Evolutionary conservation across 2,888 invertebrate genomes (phyloP), one percentile per base, ranked within the genome.

Genomic region (Aphidius colemani): DNA sequence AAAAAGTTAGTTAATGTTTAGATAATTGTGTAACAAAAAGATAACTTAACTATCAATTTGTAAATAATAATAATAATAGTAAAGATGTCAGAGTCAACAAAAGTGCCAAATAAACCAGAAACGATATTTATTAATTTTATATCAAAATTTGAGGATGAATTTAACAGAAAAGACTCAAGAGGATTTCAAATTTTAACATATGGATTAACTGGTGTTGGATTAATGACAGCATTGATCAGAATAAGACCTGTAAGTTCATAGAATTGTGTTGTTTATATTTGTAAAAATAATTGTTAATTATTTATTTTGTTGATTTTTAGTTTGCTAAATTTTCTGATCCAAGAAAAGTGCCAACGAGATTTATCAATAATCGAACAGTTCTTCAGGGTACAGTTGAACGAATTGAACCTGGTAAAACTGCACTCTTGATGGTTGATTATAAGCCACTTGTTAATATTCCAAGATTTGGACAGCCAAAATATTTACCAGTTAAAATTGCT

Each of bases 241-340:
- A 85, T 88, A 67, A 85, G 87, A 74, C 88, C 88, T 75, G 88
- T 88, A 84, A 81, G 83, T 84, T 74, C 62, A 40, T 53, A 11
- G 41, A 7, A 48, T 53, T 53, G 48, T 49, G 41, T 40, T 46
- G 13, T 30, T 18, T 61, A 63, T 50, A 46, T 63, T 2, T 66
- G 53, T 39, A 41, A n/a, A 9, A 9, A 40, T 57, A 63, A 60
- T 63, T 61, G 61, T 50, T 51, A 49, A 56, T 57, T 62, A 61
- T 53, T 41, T 53, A 40, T 30, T 1, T 41, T n/a, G 9, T 53
- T 56, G 55, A 39, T 73, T 75, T 71, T 69, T 76, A 88, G 88
- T 85, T 89, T 76, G 85, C 87, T 78, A 88, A 87, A 81, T 88
- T 88, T 76, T 86, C 85, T 45, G 87, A 85, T 73, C 86, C 87